These are phyloP conservation scores for Pinna nobilis DNA, from an alignment of 1,140 invertebrate species.

Conservation along the genomic window DNA sequence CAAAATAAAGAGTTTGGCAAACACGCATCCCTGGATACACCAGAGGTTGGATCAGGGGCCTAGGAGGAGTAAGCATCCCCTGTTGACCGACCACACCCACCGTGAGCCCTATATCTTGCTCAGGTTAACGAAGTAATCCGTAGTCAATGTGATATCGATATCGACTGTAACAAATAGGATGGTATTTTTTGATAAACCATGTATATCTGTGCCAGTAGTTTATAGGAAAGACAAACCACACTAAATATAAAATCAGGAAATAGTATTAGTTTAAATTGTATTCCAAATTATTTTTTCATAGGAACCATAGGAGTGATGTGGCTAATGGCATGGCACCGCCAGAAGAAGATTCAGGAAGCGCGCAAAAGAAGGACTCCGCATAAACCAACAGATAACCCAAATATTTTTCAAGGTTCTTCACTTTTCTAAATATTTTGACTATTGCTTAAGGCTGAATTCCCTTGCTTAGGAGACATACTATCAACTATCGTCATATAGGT, in stretches of 20 bases:
- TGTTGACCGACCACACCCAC: too few relatives aligned
- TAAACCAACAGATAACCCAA: conserved; percentile 29
- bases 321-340: conserved; percentile 32
- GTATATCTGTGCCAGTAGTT: too few relatives aligned
- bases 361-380: conserved; percentile 10
- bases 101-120: too few relatives aligned
- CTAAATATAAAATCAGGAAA: not conserved
- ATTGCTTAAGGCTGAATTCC: too few relatives aligned
- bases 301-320: conserved; percentile 38
- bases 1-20: too few relatives aligned
- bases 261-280: not conserved
- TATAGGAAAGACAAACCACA: not conserved
- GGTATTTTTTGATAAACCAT: not conserved
- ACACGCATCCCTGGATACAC: too few relatives aligned
- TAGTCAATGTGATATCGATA: not conserved
- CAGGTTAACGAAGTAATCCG: not conserved
- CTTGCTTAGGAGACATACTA: too few relatives aligned
- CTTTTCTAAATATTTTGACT: not conserved
- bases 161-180: too few relatives aligned
- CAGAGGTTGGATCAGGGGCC: too few relatives aligned
- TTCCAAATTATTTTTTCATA: conserved; percentile 8
- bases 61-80: too few relatives aligned
- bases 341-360: conserved; percentile 19
- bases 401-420: conserved; percentile 40
- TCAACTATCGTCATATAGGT: not conserved